These are phyloP conservation scores for Discoglossus pictus DNA, from an alignment of 2,797 vertebrate genomes.

Conservation along the genomic window DNA sequence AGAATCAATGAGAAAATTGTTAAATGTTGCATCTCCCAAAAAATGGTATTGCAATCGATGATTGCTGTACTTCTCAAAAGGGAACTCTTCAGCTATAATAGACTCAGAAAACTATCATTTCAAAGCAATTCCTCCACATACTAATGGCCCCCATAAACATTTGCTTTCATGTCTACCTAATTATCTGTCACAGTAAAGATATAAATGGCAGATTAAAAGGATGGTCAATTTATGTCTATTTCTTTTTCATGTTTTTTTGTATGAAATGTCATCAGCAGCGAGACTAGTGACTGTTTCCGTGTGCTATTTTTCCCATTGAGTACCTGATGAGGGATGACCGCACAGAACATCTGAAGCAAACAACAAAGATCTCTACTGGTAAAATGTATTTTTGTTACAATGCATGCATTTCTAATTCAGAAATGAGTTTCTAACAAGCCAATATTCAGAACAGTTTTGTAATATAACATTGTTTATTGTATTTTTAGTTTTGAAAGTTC, in stretches of 20 bases:
- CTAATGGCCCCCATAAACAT: constrained; percentile 14
- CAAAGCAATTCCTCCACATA: background rate
- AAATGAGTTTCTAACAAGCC: too few species aligned
- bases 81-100: constrained; percentile 21
- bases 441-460: too few species aligned
- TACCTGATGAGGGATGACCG: background rate
- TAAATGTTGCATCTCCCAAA: constrained; percentile 34
- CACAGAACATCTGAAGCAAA: background rate
- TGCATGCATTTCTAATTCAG: too few species aligned
- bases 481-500: too few species aligned
- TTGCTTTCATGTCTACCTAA: constrained; percentile 14
- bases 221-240: background rate
- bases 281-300: too few species aligned
- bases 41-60: constrained; percentile 4
- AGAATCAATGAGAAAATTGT: constrained; percentile 37
- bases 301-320: constrained; percentile 10
- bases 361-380: background rate
- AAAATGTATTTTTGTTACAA: too few species aligned
- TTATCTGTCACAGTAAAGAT: constrained; percentile 8
- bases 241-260: background rate
- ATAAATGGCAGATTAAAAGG: constrained; percentile 6
- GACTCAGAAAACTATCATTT: constrained; percentile 1
- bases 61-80: constrained; percentile 24
- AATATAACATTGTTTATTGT: too few species aligned
- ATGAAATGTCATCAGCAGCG: too few species aligned